A percentile compares a stretch with the other conserved stretches of the same genome.
phyloP scores from a whole-genome alignment of 2,113 vertebrate species.

The Syrmaticus mikado region DNA sequence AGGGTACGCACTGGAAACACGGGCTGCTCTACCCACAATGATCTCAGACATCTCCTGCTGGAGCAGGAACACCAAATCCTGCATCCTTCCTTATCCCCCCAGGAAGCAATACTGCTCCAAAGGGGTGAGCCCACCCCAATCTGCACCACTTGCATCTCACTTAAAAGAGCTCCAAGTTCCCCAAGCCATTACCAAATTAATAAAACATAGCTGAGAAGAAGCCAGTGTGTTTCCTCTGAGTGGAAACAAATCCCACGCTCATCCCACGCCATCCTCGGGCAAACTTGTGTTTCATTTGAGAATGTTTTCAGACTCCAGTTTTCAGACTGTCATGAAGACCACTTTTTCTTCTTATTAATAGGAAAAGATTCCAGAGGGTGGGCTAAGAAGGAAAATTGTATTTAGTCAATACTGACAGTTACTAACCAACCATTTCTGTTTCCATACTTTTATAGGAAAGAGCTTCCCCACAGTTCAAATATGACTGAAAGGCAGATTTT shows the following conservation, averaged over 20 bases:
- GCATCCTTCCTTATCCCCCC: background rate
- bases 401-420: background rate
- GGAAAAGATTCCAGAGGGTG: background rate
- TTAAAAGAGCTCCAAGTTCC: background rate
- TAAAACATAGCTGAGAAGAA: constrained; percentile 34
- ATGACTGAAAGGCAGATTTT: background rate
- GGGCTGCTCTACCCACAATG: background rate
- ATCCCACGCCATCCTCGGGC: constrained; percentile 19
- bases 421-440: background rate
- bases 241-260: constrained; percentile 19
- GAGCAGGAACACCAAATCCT: background rate
- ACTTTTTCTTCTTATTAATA: background rate
- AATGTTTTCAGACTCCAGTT: background rate
- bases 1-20: background rate
- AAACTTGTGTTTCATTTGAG: background rate
- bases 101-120: background rate
- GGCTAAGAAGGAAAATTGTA: background rate
- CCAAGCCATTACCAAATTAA: background rate
- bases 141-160: background rate
- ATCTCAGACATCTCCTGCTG: background rate
- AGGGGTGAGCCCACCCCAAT: background rate
- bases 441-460: background rate
- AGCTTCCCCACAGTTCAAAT: background rate
- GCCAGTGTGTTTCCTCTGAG: background rate
- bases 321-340: background rate